Conservation (phyloP, 2,888 invertebrate species). For the Baronia brevicornis region DNA sequence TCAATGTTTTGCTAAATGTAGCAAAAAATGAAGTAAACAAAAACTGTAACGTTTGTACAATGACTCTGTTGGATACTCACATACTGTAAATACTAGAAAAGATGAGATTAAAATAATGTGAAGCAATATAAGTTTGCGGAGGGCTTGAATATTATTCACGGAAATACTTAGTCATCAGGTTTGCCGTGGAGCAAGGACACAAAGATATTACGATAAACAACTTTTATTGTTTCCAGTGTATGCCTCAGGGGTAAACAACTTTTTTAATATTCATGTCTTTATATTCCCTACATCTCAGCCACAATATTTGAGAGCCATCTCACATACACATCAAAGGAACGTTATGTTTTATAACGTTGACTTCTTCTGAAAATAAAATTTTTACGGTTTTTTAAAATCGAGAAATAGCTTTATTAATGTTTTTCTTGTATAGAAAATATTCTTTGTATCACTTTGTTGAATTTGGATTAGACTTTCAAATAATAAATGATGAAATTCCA, state of each 20-base stretch:
- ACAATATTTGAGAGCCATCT: too few species aligned
- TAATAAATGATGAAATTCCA: too few species aligned
- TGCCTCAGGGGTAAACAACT: constrained; percentile 9
- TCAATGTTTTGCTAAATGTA: constrained; percentile 59
- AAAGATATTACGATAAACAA: constrained; percentile 10
- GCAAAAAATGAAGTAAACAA: constrained; percentile 50
- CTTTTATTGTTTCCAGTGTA: constrained; percentile 9
- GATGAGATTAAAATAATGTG: neutral
- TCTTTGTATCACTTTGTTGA: too few species aligned
- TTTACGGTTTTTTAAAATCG: too few species aligned
- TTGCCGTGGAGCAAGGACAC: constrained; percentile 8
- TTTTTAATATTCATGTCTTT: constrained; percentile 10
- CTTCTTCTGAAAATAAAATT: too few species aligned
- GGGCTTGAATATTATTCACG: constrained; percentile 1
- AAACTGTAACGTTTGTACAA: constrained; percentile 38
- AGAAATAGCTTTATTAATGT: too few species aligned
- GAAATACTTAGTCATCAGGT: constrained; percentile 13
- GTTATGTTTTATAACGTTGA: too few species aligned
- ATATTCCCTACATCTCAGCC: neutral
- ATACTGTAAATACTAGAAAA: too few species aligned
- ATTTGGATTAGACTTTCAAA: too few species aligned
- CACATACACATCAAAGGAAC: too few species aligned
- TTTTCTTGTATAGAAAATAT: too few species aligned
- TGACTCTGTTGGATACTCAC: constrained; percentile 7
- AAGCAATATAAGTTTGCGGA: constrained; percentile 1